phyloP scores from a whole-genome alignment of 2,113 vertebrate species.

The Polyodon spathula region DNA sequence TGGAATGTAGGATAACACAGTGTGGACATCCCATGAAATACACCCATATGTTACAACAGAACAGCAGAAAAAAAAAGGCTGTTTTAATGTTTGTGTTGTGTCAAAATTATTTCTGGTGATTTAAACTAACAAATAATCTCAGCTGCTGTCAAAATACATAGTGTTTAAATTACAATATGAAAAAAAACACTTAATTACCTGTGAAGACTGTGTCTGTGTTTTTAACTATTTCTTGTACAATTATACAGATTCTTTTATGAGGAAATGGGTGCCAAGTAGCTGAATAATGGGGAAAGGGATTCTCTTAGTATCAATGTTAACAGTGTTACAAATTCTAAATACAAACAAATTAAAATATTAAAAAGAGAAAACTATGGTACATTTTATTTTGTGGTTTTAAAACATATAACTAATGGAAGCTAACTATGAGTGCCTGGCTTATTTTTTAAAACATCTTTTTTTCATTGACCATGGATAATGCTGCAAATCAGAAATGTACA shows the following conservation, averaged over 20 bases:
- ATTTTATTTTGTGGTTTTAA: conserved; percentile 83
- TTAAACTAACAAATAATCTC: conserved; percentile 96
- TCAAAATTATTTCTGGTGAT: conserved; percentile 98
- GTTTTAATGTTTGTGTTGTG: conserved; percentile 98
- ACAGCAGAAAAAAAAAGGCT: conserved; percentile 85
- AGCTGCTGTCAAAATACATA: conserved; percentile 98
- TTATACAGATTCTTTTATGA: conserved; percentile 99
- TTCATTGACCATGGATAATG: conserved; percentile 95
- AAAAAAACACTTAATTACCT: conserved; percentile 94
- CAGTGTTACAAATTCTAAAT: conserved; percentile 97
- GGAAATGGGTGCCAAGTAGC: conserved; percentile 98
- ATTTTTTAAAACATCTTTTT: conserved; percentile 75
- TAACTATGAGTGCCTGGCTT: conserved; percentile 98
- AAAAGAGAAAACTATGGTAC: conserved; percentile 97
- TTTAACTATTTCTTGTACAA: conserved; percentile 99
- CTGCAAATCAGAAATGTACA: conserved; percentile 97
- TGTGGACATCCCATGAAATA: conserved; percentile 88
- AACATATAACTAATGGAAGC: conserved; percentile 80
- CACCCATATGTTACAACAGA: conserved; percentile 86
- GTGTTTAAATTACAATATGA: conserved; percentile 96
- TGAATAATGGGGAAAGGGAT: conserved; percentile 87
- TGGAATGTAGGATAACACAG: conserved; percentile 27
- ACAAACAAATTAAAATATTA: conserved; percentile 96
- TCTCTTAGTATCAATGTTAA: conserved; percentile 98
- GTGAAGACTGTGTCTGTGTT: conserved; percentile 99